Conservation (phyloP, 2,888 invertebrate genomes). For the Chymomyza caudatula region DNA sequence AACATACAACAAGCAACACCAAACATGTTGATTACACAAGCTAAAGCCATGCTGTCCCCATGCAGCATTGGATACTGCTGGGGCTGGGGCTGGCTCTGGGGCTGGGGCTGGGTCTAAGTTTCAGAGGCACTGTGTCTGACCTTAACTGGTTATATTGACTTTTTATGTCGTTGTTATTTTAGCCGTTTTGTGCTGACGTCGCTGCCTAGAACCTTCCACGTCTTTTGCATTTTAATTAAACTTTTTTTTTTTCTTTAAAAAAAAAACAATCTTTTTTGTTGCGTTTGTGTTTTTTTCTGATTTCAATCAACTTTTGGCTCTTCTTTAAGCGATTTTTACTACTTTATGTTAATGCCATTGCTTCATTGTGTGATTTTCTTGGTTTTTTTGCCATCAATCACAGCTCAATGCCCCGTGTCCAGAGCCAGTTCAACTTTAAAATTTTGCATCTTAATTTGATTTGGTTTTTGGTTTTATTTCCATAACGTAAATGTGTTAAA, state of each 20-base stretch:
- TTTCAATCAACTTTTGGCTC: constrained; percentile 14
- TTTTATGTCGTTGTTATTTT: constrained; percentile 38
- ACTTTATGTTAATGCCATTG: constrained; percentile 34
- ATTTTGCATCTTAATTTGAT: constrained; percentile 59
- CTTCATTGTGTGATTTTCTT: neutral
- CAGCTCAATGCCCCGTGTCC: constrained; percentile 32
- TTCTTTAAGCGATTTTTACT: constrained; percentile 18
- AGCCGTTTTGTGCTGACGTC: constrained; percentile 13
- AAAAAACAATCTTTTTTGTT: constrained; percentile 5
- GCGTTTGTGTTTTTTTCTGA: constrained; percentile 2
- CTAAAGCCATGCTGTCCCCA: constrained; percentile 7
- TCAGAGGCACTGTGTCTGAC: constrained; percentile 35
- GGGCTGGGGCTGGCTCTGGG: neutral
- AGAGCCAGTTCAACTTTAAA: constrained; percentile 23
- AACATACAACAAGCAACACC: constrained; percentile 12
- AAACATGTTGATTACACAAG: constrained; percentile 69
- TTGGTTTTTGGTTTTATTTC: constrained; percentile 41
- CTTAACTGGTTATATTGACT: constrained; percentile 73
- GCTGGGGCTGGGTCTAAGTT: neutral
- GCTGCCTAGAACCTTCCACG: constrained; percentile 59
- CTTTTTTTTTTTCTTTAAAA: neutral
- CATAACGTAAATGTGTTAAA: neutral
- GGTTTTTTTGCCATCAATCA: constrained; percentile 37
- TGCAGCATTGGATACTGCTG: neutral
- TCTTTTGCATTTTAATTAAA: constrained; percentile 49